Evolutionary conservation across 2,888 invertebrate genomes (phyloP).

Genomic region (Ectemnius continuus): DNA sequence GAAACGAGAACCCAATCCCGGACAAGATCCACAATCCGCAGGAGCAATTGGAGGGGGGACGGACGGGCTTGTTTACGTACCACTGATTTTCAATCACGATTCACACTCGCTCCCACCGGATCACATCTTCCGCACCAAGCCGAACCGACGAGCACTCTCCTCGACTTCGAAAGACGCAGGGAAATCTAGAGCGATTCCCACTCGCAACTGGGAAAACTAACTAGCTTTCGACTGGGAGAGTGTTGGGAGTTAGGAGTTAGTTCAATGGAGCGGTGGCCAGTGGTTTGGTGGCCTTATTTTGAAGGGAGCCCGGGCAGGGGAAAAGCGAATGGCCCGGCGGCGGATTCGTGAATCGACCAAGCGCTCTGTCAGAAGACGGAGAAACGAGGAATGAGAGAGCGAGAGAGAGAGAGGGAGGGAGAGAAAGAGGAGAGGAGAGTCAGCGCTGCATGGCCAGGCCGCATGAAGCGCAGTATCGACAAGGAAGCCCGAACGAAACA

Average conservation of each 20-base stretch:
- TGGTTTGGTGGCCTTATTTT: slow-evolving; percentile 58
- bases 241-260: not conserved
- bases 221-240: not conserved
- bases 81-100: not conserved
- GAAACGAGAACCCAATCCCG: too few relatives aligned
- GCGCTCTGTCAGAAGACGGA: slow-evolving; percentile 62
- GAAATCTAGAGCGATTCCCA: not conserved
- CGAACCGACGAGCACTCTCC: too few relatives aligned
- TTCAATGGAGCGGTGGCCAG: slow-evolving; percentile 12
- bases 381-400: slow-evolving; percentile 34
- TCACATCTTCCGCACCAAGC: not conserved
- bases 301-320: slow-evolving; percentile 66
- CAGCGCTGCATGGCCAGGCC: not conserved
- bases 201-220: not conserved
- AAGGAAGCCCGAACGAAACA: slow-evolving; percentile 11
- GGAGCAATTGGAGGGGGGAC: too few relatives aligned
- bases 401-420: slow-evolving; percentile 1
- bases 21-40: too few relatives aligned
- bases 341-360: slow-evolving; percentile 71
- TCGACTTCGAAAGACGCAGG: too few relatives aligned
- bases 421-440: slow-evolving; percentile 15
- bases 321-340: slow-evolving; percentile 62
- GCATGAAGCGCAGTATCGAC: slow-evolving; percentile 30
- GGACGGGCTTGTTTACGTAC: slow-evolving; percentile 4
- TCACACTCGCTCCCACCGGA: not conserved